Evolutionary conservation across 2,797 vertebrate species (phyloP), one percentile per base, ranked within the genome.

Genomic region (Arremon brunneinucha): DNA sequence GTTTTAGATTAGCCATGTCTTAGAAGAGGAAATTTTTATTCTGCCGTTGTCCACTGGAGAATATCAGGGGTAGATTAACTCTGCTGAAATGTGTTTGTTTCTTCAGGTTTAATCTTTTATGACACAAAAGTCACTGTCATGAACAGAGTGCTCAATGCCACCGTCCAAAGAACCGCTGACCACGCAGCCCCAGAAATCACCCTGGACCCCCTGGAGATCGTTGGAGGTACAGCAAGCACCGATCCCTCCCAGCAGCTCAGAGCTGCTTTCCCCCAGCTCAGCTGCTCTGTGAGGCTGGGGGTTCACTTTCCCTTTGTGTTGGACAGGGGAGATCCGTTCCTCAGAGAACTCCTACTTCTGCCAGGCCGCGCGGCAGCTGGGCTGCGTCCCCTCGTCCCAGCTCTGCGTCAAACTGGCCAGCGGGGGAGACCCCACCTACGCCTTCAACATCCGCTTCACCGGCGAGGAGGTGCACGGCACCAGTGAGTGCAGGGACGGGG

Each of bases 391-490:
- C 0, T 99, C 99, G 1, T 99, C 99, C 1, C 99, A 99, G 98
- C 99, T 99, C 46, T 99, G 99, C 3, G 99, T 99, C 37, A 99
- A 99, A 68, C 97, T 99, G 59, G 99, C 99, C 74, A 99, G 99
- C 1, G 99, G 99, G 1, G 99, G 99, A 0, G 99, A 99, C 97
- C 99, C 99, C 24, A 99, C 99, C 1, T 99, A 99, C 0, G 99
- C 99, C 68, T 99, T 99, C 96, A 99, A 99, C 98, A 99, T 99
- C 86, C 99, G 99, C 92, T 99, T 99, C 98, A 99, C 99, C 0
- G 99, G 99, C 12, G 99, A 99, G 96, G 99, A 99, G 96, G 99
- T 99, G 79, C 99, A 99, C 1, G 99, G 99, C 95, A 99, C 99
- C 93, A 99, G 99, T 70, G 79, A 44, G 44, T 20, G 43, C 43